Conservation (phyloP, 2,113 vertebrate species). For the Colius striatus region DNA sequence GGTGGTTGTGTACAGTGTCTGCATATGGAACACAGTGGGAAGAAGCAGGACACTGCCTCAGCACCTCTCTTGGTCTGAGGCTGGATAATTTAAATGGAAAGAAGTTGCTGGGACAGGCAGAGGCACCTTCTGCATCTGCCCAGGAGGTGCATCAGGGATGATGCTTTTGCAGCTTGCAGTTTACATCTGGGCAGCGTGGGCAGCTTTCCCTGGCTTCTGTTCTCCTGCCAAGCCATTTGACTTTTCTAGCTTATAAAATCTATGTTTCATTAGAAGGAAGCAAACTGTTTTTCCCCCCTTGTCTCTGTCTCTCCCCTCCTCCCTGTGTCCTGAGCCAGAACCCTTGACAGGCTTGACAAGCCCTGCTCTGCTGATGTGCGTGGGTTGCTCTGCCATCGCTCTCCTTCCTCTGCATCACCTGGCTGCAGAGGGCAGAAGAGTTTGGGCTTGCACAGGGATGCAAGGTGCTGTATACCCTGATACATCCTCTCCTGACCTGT, state of each 20-base stretch:
- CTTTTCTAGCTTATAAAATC: neutral
- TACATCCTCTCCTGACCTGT: fast-evolving
- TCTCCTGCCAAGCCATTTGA: neutral
- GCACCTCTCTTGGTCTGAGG: neutral
- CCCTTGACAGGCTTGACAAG: neutral
- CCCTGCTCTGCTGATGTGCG: fast-evolving
- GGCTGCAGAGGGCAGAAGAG: neutral
- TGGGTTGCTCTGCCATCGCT: neutral
- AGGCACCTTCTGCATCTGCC: neutral
- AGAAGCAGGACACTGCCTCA: neutral
- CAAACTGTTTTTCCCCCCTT: neutral
- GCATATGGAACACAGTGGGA: neutral
- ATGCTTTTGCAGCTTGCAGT: neutral
- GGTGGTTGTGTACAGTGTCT: neutral
- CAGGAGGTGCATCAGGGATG: neutral
- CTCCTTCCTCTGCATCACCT: neutral
- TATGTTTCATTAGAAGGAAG: neutral
- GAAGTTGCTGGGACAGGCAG: neutral
- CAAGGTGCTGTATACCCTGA: neutral
- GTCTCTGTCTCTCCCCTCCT: neutral
- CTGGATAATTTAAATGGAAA: neutral
- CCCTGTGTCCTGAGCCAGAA: neutral
- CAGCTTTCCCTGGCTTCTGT: neutral
- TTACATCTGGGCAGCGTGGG: neutral
- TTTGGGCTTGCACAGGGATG: neutral